A percentile compares a stretch with the other conserved stretches of the same genome.
phyloP scores from a whole-genome alignment of 2,797 vertebrate species.

The Danio jaintianensis region DNA sequence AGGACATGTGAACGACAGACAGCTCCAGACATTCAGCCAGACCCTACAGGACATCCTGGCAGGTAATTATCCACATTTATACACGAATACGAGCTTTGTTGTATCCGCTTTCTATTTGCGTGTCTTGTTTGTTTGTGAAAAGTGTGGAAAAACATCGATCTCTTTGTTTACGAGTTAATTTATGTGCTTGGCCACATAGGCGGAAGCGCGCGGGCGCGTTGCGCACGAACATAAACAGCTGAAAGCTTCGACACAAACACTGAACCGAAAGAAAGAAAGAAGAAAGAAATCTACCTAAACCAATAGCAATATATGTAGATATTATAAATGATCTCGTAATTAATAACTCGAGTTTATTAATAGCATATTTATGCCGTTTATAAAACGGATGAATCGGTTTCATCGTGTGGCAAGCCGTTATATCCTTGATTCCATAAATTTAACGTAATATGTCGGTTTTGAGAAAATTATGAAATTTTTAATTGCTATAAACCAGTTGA shows the following conservation, averaged over 20 bases:
- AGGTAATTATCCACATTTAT: conserved; percentile 76
- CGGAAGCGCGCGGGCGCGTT: conserved; percentile 48
- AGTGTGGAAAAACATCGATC: conserved; percentile 4
- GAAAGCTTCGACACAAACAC: background rate
- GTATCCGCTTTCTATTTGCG: background rate
- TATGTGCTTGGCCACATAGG: conserved; percentile 49
- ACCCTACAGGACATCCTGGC: conserved; percentile 94
- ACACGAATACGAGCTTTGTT: background rate
- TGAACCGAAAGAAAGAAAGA: background rate
- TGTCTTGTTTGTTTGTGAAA: background rate
- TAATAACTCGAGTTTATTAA: background rate
- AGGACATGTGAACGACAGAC: conserved; percentile 95
- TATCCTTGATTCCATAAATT: background rate
- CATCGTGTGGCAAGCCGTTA: background rate
- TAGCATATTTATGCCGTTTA: background rate
- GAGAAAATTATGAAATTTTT: background rate
- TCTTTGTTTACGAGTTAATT: conserved; percentile 44
- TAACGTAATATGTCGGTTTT: background rate
- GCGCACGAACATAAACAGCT: conserved; percentile 35
- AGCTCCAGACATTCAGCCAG: conserved; percentile 96
- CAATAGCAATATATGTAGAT: background rate
- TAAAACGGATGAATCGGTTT: background rate
- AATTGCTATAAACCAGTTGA: no score
- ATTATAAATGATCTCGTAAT: background rate
- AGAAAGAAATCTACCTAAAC: no score